These are phyloP conservation scores for Ammodramus savannarum DNA, from an alignment of 2,113 vertebrate species.

Conservation along the genomic window DNA sequence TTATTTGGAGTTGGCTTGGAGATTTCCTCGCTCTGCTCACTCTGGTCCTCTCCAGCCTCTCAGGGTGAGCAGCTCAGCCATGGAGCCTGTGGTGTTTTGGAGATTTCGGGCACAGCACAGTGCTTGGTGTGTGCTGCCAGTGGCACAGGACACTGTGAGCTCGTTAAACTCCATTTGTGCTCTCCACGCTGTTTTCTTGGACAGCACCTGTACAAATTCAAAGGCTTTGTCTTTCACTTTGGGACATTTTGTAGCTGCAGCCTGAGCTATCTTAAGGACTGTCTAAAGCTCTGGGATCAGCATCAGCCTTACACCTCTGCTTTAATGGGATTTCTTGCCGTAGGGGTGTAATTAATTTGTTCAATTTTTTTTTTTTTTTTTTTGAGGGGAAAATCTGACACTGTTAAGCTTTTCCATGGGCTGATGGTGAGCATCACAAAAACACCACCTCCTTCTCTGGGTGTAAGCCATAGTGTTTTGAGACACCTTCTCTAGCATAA, in stretches of 20 bases:
- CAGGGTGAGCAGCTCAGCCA: neutral
- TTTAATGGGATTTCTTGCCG: neutral
- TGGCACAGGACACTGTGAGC: neutral
- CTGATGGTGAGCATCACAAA: neutral
- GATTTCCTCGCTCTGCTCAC: neutral
- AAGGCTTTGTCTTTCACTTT: neutral
- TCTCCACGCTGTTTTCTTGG: neutral
- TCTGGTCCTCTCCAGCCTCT: neutral
- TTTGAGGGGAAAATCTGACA: conserved; percentile 1
- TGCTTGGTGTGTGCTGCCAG: neutral
- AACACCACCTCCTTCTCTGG: neutral
- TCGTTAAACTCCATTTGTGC: neutral
- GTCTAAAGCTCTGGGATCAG: neutral
- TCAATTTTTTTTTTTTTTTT: neutral
- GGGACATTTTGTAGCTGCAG: neutral
- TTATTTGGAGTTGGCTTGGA: neutral
- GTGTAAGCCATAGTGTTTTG: neutral
- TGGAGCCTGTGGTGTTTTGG: neutral
- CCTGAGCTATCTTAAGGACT: neutral
- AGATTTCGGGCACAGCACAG: neutral
- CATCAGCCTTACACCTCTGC: neutral
- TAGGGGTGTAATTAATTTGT: neutral
- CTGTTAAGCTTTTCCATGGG: neutral
- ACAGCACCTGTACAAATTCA: neutral
- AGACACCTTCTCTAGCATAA: conserved; percentile 2